Percentiles rank a stretch among this genome's conserved stretches.
Conservation (phyloP, 2,113 vertebrate species). For the Centropus bengalensis region DNA sequence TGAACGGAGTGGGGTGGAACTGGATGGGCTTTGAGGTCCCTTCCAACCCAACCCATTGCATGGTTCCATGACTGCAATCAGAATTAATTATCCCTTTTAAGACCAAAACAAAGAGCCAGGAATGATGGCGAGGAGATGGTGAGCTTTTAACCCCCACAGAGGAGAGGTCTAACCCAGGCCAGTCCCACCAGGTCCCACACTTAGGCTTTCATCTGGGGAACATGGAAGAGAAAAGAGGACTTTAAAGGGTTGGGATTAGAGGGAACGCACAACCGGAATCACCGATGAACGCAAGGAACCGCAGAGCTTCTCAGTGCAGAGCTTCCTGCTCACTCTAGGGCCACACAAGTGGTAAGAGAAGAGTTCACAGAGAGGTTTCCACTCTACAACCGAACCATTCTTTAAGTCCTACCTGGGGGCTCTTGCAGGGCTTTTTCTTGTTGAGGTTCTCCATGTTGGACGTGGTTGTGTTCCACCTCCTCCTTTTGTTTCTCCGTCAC, state of each 20-base stretch:
- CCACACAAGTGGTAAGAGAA: neutral
- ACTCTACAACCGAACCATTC: neutral
- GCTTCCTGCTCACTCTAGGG: neutral
- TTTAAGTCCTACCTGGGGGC: conserved; percentile 24
- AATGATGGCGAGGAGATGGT: neutral
- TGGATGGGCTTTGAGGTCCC: too few species aligned
- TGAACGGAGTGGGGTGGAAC: too few species aligned
- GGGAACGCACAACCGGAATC: neutral
- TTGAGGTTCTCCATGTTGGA: neutral
- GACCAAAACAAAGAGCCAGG: neutral
- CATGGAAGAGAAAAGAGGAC: fast-evolving
- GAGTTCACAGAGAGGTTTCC: neutral
- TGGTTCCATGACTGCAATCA: neutral
- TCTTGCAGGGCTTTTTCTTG: neutral
- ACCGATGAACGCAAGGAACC: neutral
- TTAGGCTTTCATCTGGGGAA: neutral
- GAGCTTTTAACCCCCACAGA: neutral
- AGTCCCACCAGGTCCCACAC: neutral
- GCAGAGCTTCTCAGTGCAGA: neutral
- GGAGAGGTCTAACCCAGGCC: neutral
- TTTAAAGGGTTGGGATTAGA: neutral
- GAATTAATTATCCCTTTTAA: neutral
- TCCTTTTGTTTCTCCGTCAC: neutral
- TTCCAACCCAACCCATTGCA: too few species aligned
- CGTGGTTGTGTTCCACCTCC: neutral